Evolutionary conservation across 2,888 invertebrate species (phyloP).

Genomic region (Drosophila differens): DNA sequence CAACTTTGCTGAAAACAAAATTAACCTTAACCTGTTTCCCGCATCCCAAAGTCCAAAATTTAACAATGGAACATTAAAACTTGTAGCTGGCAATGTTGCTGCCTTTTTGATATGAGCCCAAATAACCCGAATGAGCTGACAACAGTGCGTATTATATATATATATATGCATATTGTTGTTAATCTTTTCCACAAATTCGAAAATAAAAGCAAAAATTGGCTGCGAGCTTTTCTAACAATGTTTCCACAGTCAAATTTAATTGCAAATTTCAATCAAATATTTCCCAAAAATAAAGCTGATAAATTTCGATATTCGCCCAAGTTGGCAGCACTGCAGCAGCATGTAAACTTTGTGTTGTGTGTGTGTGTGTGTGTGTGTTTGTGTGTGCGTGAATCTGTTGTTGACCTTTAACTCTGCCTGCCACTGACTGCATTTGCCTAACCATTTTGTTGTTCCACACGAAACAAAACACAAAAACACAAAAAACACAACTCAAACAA

Average conservation of each 20-base stretch:
- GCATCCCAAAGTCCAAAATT: conserved; percentile 4
- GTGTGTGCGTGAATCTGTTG: conserved; percentile 24
- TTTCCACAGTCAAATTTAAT: background rate
- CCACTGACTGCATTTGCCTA: conserved; percentile 58
- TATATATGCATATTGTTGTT: background rate
- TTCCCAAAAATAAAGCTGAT: background rate
- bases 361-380: conserved; percentile 22
- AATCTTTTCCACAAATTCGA: background rate
- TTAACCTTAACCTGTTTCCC: conserved; percentile 27
- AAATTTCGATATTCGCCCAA: conserved; percentile 14
- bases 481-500: conserved; percentile 2
- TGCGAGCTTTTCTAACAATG: background rate
- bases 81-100: background rate
- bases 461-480: conserved; percentile 1
- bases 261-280: background rate
- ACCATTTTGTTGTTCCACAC: conserved; percentile 42
- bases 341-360: conserved; percentile 32
- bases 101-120: background rate
- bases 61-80: conserved; percentile 1
- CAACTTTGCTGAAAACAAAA: conserved; percentile 52
- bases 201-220: background rate
- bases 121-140: background rate
- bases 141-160: background rate
- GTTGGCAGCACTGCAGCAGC: conserved; percentile 69
- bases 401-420: conserved; percentile 47